Evolutionary conservation across 2,113 vertebrate species (phyloP).

Genomic region (Neomonachus schauinslandi): DNA sequence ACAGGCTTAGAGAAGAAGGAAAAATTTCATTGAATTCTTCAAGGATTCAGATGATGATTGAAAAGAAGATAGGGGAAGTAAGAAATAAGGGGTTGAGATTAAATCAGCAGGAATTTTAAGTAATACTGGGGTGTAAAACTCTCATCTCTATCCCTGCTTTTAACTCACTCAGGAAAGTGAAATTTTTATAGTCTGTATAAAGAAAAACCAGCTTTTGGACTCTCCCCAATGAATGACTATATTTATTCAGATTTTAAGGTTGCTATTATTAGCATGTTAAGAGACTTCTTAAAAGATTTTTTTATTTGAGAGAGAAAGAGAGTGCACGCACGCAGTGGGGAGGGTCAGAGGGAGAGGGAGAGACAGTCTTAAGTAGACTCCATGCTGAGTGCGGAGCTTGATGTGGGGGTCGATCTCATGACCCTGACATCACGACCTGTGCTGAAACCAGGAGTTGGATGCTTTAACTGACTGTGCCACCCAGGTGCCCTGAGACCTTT

Average conservation of each 20-base stretch:
- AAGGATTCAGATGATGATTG: background rate
- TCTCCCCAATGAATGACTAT: background rate
- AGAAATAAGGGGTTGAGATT: background rate
- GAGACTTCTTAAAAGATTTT: background rate
- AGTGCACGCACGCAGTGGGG: background rate
- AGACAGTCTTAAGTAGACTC: background rate
- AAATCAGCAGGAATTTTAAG: background rate
- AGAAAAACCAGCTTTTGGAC: background rate
- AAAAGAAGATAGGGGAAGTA: background rate
- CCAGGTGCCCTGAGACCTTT: background rate
- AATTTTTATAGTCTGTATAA: background rate
- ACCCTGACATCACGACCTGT: background rate
- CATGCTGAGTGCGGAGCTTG: background rate
- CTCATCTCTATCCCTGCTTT: background rate
- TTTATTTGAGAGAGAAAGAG: background rate
- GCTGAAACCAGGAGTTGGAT: background rate
- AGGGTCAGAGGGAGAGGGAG: background rate
- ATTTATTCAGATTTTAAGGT: slow-evolving; percentile 5
- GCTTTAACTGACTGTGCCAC: background rate
- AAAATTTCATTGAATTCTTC: background rate
- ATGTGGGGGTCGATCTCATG: background rate
- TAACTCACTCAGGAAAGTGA: background rate
- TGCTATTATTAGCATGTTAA: background rate
- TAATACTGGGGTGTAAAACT: background rate
- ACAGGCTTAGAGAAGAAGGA: background rate